These are phyloP conservation scores for Brachyptera risi DNA, from an alignment of 2,888 invertebrate genomes.

Conservation along the genomic window DNA sequence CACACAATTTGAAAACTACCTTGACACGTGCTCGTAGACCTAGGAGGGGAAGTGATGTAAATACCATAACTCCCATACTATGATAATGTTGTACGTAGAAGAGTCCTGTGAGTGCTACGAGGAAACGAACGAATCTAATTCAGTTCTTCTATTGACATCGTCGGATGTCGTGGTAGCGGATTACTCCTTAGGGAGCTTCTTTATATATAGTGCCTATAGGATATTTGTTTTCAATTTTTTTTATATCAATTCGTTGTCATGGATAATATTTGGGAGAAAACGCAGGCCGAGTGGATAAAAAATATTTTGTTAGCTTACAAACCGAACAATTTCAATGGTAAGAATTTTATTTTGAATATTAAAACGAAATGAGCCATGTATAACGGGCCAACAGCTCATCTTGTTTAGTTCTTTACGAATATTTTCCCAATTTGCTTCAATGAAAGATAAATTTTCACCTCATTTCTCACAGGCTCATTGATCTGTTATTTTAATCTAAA, in stretches of 20 bases:
- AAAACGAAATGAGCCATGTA: constrained; percentile 39
- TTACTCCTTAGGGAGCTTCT: too few relatives aligned
- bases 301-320: constrained; percentile 46
- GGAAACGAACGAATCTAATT: constrained; percentile 20
- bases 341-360: constrained; percentile 32
- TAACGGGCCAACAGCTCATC: too few relatives aligned
- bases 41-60: constrained; percentile 30
- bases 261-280: constrained; percentile 42
- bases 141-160: constrained; percentile 17
- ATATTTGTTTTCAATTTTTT: neutral
- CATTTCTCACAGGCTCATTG: too few relatives aligned
- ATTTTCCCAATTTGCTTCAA: too few relatives aligned
- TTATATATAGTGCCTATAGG: too few relatives aligned
- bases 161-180: neutral
- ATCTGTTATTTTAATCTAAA: too few relatives aligned
- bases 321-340: constrained; percentile 38
- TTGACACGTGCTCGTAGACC: constrained; percentile 28
- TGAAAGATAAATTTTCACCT: too few relatives aligned
- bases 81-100: constrained; percentile 3
- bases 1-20: constrained; percentile 23
- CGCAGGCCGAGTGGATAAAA: constrained; percentile 50
- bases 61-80: constrained; percentile 26
- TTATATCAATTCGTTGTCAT: constrained; percentile 30
- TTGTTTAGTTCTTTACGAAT: too few relatives aligned
- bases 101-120: neutral